phyloP scores from a whole-genome alignment of 2,797 vertebrate genomes.

The Sebastes steindachneri region DNA sequence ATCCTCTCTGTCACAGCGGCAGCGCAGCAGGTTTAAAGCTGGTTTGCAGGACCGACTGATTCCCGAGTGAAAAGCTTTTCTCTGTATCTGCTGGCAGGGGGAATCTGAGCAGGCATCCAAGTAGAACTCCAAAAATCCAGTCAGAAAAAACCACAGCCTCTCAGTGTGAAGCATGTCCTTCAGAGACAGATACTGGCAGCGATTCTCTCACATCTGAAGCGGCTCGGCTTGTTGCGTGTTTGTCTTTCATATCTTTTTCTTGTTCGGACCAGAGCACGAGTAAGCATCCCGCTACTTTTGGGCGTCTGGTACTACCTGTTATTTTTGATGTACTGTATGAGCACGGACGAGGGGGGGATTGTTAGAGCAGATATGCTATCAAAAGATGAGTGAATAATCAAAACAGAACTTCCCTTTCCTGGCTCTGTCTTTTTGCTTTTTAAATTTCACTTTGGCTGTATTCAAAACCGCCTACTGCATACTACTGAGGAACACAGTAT shows the following conservation, averaged over 20 bases:
- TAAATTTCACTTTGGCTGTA: neutral
- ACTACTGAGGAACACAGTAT: too few relatives aligned
- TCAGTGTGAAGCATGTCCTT: conserved; percentile 47
- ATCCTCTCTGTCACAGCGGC: conserved; percentile 19
- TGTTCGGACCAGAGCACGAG: conserved; percentile 33
- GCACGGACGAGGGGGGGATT: neutral
- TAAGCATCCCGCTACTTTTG: conserved; percentile 21
- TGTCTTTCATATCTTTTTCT: conserved; percentile 51
- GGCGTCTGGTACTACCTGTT: conserved; percentile 15
- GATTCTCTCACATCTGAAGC: conserved; percentile 34
- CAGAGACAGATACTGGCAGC: conserved; percentile 39
- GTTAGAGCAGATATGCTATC: neutral
- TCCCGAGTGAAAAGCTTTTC: conserved; percentile 45
- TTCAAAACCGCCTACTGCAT: too few relatives aligned
- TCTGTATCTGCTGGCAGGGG: conserved; percentile 40
- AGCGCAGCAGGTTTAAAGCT: conserved; percentile 29
- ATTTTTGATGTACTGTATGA: conserved; percentile 9
- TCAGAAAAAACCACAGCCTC: conserved; percentile 47
- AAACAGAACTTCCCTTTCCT: neutral
- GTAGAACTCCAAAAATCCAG: conserved; percentile 54
- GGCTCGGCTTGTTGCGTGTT: conserved; percentile 35
- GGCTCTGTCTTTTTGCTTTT: neutral
- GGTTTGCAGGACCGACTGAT: conserved; percentile 12
- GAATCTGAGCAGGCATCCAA: conserved; percentile 40
- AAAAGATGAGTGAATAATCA: conserved; percentile 12